A percentile compares a stretch with the other conserved stretches of the same genome.
Evolutionary conservation across 1,140 invertebrate species (phyloP).

Genomic region (Bombus polaris): DNA sequence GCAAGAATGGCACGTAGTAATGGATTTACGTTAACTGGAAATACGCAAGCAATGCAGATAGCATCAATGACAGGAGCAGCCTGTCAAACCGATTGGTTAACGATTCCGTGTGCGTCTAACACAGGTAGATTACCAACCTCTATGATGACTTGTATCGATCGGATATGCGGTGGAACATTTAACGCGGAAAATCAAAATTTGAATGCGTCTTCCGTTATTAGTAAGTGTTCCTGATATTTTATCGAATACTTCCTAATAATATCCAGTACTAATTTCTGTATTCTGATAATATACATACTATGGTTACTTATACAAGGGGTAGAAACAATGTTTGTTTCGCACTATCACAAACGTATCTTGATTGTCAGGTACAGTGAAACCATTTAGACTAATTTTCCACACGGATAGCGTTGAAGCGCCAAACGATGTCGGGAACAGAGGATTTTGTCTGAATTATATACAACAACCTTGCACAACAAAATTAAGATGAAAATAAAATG

Average conservation of each 20-base stretch:
- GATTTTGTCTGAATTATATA: conserved; percentile 92
- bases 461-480: conserved; percentile 91
- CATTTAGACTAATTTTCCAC: conserved; percentile 90
- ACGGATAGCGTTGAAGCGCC: conserved; percentile 89
- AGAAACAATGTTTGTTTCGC: background rate
- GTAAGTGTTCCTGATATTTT: conserved; percentile 81
- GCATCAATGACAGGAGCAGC: conserved; percentile 85
- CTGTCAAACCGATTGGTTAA: conserved; percentile 90
- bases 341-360: background rate
- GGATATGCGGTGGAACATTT: conserved; percentile 89
- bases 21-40: conserved; percentile 89
- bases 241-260: background rate
- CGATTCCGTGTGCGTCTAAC: conserved; percentile 89
- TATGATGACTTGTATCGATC: conserved; percentile 85
- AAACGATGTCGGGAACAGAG: conserved; percentile 88
- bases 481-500: conserved; percentile 38
- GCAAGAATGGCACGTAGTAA: conserved; percentile 76
- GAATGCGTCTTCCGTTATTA: conserved; percentile 85
- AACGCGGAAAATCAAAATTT: conserved; percentile 85
- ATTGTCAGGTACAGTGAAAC: conserved; percentile 88
- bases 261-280: background rate
- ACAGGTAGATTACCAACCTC: conserved; percentile 84
- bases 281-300: too few relatives aligned
- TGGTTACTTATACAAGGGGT: too few relatives aligned
- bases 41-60: conserved; percentile 86